phyloP scores from a whole-genome alignment of 2,888 invertebrate species.

The Heliconius sara region DNA sequence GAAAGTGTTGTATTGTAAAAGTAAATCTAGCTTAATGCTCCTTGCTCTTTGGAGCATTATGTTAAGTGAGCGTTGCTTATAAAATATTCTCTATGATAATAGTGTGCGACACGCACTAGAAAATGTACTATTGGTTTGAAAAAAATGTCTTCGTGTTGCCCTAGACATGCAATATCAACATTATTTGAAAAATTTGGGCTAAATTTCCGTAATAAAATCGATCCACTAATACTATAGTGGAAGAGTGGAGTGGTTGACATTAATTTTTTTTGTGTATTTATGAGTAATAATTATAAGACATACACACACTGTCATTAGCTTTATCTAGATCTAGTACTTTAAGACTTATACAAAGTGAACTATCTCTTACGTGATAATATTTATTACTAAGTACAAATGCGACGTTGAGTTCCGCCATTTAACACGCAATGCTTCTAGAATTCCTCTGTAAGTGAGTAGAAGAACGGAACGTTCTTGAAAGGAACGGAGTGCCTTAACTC shows the following conservation, averaged over 20 bases:
- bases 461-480: no score
- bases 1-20: conserved; percentile 24
- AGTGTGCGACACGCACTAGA: conserved; percentile 57
- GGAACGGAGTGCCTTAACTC: no score
- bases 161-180: conserved; percentile 58
- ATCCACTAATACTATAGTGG: background rate
- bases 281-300: no score
- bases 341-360: background rate
- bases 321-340: background rate
- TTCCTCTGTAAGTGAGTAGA: no score
- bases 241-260: no score
- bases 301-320: background rate
- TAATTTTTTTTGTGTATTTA: no score
- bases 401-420: no score
- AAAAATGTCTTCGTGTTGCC: conserved; percentile 47
- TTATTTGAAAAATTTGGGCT: conserved; percentile 54
- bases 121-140: conserved; percentile 52
- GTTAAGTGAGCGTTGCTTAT: conserved; percentile 50
- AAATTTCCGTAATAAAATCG: background rate
- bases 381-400: no score
- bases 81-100: conserved; percentile 53
- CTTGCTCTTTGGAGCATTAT: conserved; percentile 34
- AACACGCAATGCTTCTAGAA: no score
- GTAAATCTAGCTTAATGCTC: conserved; percentile 25
- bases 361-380: background rate